Evolutionary conservation across 2,797 vertebrate genomes (phyloP).

Genomic region (Galaxias olidus): DNA sequence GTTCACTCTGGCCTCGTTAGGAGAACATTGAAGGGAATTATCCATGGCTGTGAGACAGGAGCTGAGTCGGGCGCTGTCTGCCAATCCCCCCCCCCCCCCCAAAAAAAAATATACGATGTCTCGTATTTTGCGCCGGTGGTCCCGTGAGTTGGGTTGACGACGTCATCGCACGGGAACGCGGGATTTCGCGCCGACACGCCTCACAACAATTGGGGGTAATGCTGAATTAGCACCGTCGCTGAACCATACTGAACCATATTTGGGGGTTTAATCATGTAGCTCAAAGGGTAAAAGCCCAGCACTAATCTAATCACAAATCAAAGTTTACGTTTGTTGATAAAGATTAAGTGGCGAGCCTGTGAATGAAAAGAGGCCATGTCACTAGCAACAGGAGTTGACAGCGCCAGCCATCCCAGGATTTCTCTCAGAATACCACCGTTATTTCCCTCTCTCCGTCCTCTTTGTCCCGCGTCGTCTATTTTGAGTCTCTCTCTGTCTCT

Average conservation of each 20-base stretch:
- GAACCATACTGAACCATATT: slow-evolving; percentile 45
- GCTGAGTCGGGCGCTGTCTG: slow-evolving; percentile 42
- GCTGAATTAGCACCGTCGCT: slow-evolving; percentile 37
- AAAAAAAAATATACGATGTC: slow-evolving; percentile 32
- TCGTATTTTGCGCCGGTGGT: slow-evolving; percentile 42
- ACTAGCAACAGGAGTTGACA: slow-evolving; percentile 22
- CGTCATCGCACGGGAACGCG: slow-evolving; percentile 19
- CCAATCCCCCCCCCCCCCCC: too few species aligned
- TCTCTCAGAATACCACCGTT: neutral
- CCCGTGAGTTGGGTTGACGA: slow-evolving; percentile 41
- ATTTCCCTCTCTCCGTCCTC: neutral
- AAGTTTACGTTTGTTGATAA: slow-evolving; percentile 45
- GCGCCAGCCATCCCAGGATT: neutral
- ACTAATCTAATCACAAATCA: slow-evolving; percentile 50
- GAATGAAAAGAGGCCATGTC: slow-evolving; percentile 18
- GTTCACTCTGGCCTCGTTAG: slow-evolving; percentile 65
- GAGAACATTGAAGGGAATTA: slow-evolving; percentile 60
- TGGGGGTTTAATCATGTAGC: slow-evolving; percentile 45
- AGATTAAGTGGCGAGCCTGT: slow-evolving; percentile 38
- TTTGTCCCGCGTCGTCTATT: too few species aligned
- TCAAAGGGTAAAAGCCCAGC: slow-evolving; percentile 39
- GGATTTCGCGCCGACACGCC: slow-evolving; percentile 37
- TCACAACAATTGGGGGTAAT: slow-evolving; percentile 9
- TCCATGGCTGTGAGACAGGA: slow-evolving; percentile 52
- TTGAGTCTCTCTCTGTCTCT: neutral